Evolutionary conservation across 1,140 invertebrate species (phyloP).

Genomic region (Macrotrachela quadricornifera): DNA sequence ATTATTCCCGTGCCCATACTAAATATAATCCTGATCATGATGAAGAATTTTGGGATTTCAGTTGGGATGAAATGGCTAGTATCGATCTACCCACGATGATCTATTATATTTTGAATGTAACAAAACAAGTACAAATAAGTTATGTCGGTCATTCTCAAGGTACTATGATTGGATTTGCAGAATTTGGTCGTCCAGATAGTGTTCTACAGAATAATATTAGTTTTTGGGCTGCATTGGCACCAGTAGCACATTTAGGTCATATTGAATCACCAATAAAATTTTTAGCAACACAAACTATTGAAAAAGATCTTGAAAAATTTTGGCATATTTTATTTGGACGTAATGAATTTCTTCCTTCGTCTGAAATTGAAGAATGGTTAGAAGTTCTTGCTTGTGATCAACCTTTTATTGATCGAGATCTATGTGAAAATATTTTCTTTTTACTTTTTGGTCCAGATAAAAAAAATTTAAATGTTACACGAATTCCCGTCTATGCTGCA

Average conservation of each 20-base stretch:
- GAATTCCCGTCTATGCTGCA: slow-evolving; percentile 41
- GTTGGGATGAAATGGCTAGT: slow-evolving; percentile 53
- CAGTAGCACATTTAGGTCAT: slow-evolving; percentile 46
- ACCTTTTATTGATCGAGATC: background rate
- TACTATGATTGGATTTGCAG: slow-evolving; percentile 33
- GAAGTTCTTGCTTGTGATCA: slow-evolving; percentile 11
- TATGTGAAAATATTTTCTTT: slow-evolving; percentile 19
- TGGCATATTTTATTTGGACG: slow-evolving; percentile 16
- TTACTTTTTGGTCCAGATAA: slow-evolving; percentile 14
- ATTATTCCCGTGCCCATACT: slow-evolving; percentile 34
- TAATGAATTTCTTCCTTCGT: slow-evolving; percentile 16
- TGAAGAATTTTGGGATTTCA: slow-evolving; percentile 44
- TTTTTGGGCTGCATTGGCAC: slow-evolving; percentile 42
- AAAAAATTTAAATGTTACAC: slow-evolving; percentile 12
- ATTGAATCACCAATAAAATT: slow-evolving; percentile 40
- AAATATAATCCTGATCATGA: slow-evolving; percentile 32
- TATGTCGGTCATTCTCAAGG: slow-evolving; percentile 51
- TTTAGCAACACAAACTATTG: slow-evolving; percentile 10
- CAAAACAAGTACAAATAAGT: slow-evolving; percentile 34
- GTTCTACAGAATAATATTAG: no score
- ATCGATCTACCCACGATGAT: slow-evolving; percentile 47
- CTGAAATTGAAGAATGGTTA: slow-evolving; percentile 11
- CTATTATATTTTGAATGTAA: slow-evolving; percentile 38
- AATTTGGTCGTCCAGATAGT: slow-evolving; percentile 13
- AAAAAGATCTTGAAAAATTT: slow-evolving; percentile 7